Conservation (phyloP, 2,797 vertebrate species). For the Okamejei kenojei region DNA sequence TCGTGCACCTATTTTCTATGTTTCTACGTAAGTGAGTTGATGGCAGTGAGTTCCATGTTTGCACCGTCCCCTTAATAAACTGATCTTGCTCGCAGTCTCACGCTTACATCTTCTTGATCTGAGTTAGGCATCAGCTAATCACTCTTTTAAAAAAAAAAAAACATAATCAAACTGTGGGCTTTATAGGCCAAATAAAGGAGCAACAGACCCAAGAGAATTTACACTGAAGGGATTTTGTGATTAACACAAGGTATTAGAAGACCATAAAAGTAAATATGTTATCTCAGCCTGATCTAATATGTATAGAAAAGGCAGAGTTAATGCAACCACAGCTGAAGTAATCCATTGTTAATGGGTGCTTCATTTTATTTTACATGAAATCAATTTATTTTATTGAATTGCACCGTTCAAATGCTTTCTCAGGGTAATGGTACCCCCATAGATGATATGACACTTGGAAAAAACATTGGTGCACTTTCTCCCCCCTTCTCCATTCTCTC, state of each 20-base stretch:
- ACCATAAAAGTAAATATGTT: neutral
- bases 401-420: neutral
- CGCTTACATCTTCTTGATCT: no score
- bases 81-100: no score
- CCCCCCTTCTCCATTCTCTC: no score
- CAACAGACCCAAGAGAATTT: neutral
- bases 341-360: neutral
- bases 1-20: no score
- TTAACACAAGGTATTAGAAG: neutral
- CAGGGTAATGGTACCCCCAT: neutral
- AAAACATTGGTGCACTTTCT: neutral
- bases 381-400: constrained; percentile 1
- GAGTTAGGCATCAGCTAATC: neutral
- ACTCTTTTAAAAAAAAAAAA: neutral
- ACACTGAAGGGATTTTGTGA: neutral
- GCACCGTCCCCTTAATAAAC: no score
- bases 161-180: neutral
- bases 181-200: neutral
- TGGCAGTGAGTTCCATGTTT: no score
- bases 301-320: neutral
- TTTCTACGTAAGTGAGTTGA: no score
- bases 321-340: neutral
- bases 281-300: neutral
- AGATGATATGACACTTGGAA: neutral
- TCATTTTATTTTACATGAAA: neutral